Percentiles rank a stretch among this genome's conserved stretches.
These are phyloP conservation scores for Mionectes olivaceus DNA, from an alignment of 2,797 vertebrate species.

Conservation along the genomic window DNA sequence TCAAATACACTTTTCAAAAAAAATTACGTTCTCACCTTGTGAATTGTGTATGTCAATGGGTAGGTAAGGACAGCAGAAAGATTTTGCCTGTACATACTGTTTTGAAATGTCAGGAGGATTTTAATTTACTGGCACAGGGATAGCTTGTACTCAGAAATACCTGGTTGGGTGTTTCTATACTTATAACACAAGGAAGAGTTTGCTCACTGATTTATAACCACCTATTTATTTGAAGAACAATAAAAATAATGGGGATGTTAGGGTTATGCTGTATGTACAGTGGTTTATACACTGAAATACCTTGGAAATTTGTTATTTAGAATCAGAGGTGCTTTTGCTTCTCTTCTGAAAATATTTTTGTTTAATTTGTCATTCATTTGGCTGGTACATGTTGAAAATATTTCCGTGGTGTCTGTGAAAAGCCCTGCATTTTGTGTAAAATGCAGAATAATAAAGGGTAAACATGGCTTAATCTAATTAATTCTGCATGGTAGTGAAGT, in stretches of 20 bases:
- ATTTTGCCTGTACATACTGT: not conserved
- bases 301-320: not conserved
- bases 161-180: not conserved
- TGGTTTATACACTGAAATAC: not conserved
- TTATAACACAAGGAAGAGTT: not conserved
- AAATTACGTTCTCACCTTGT: not conserved
- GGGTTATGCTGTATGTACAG: not conserved
- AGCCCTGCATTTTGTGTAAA: not conserved
- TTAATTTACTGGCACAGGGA: not conserved
- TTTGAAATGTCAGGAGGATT: not conserved
- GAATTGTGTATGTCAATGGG: not conserved
- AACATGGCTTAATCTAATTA: not conserved
- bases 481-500: not conserved
- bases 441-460: not conserved
- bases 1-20: not conserved
- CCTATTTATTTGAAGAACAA: not conserved
- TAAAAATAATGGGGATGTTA: not conserved
- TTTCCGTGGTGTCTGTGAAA: not conserved
- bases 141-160: not conserved
- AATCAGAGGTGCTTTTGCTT: not conserved
- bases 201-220: not conserved
- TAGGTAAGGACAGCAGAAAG: not conserved
- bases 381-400: not conserved
- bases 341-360: not conserved
- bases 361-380: not conserved